Percentiles rank a stretch among this genome's conserved stretches.
Evolutionary conservation across 2,888 invertebrate genomes (phyloP).

Genomic region (Lithophane leautieri): DNA sequence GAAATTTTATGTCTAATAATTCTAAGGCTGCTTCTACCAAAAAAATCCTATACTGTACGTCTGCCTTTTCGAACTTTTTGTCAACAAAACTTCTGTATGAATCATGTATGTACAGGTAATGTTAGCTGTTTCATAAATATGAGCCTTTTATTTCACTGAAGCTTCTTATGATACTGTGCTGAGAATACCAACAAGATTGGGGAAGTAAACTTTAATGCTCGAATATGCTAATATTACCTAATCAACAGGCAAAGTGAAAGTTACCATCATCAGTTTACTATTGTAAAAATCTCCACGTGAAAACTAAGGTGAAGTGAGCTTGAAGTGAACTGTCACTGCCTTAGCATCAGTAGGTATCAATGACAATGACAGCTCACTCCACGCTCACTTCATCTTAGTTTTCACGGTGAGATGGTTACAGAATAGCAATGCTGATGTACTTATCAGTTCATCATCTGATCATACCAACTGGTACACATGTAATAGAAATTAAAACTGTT

Average conservation of each 20-base stretch:
- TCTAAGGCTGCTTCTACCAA: not conserved
- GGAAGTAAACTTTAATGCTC: not conserved
- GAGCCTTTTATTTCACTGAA: not conserved
- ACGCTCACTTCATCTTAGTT: too few relatives aligned
- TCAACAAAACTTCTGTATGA: not conserved
- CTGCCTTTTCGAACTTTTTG: not conserved
- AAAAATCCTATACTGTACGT: not conserved
- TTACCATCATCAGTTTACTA: conserved; percentile 41
- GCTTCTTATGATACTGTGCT: too few relatives aligned
- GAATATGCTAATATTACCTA: not conserved
- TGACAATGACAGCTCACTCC: too few relatives aligned
- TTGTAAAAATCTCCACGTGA: too few relatives aligned
- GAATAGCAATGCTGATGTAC: too few relatives aligned
- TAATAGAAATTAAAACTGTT: conserved; percentile 66
- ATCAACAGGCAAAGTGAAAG: conserved; percentile 21
- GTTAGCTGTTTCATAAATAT: not conserved
- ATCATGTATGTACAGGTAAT: not conserved
- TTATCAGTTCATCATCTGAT: conserved; percentile 31
- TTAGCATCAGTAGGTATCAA: too few relatives aligned
- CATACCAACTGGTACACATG: conserved; percentile 37
- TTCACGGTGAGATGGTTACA: too few relatives aligned
- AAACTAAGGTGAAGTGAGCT: too few relatives aligned
- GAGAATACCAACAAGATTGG: not conserved
- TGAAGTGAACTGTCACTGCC: too few relatives aligned
- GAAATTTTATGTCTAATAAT: not conserved